Conservation (phyloP, 1,140 invertebrate genomes). For the Littorina saxatilis region DNA sequence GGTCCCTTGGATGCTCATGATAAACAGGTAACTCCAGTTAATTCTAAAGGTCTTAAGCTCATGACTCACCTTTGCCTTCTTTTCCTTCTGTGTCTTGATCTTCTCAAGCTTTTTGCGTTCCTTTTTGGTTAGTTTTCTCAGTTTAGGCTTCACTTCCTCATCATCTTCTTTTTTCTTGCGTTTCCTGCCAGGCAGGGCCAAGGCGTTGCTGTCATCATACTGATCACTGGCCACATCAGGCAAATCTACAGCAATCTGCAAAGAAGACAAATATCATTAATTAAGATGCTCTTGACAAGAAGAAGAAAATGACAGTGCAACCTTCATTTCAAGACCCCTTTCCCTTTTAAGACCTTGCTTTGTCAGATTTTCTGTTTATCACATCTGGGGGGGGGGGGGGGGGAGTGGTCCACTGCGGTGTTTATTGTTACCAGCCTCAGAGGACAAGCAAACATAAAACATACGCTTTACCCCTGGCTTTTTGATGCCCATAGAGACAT, state of each 20-base stretch:
- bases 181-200: slow-evolving; percentile 89
- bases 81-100: slow-evolving; percentile 91
- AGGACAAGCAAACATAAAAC: no score
- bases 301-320: not conserved
- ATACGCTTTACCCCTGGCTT: no score
- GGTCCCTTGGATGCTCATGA: no score
- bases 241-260: slow-evolving; percentile 59
- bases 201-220: slow-evolving; percentile 81
- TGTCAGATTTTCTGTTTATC: no score
- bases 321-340: not conserved
- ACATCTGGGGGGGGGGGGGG: no score
- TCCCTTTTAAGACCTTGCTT: no score
- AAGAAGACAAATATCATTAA: no score
- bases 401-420: no score
- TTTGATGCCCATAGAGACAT: no score
- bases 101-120: slow-evolving; percentile 90
- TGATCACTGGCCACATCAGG: slow-evolving; percentile 30
- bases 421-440: no score
- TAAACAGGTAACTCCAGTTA: no score
- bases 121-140: slow-evolving; percentile 88
- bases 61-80: slow-evolving; percentile 86
- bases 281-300: no score
- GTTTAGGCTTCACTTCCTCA: slow-evolving; percentile 77
- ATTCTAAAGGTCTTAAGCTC: not conserved
- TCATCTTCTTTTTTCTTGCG: slow-evolving; percentile 83